Percentiles rank a stretch among this genome's conserved stretches.
Evolutionary conservation across 1,140 invertebrate species (phyloP).

Genomic region (Calliphora vicina): DNA sequence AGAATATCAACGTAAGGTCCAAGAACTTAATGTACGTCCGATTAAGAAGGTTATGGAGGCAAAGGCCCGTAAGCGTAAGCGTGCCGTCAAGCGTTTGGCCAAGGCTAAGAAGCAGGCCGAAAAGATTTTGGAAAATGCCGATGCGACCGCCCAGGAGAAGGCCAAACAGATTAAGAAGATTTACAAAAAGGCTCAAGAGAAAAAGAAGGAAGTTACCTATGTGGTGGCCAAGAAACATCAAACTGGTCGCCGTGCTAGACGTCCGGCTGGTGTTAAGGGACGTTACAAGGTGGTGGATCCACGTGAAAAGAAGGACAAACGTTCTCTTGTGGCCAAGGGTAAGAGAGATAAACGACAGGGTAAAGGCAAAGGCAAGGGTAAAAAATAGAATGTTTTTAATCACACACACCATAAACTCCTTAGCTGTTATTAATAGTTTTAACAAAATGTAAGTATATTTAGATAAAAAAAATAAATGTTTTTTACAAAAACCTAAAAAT

Average conservation of each 20-base stretch:
- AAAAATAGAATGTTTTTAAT: background rate
- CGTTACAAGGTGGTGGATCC: slow-evolving; percentile 94
- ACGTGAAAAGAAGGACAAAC: slow-evolving; percentile 94
- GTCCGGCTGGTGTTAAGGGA: slow-evolving; percentile 90
- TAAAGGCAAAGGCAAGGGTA: slow-evolving; percentile 37
- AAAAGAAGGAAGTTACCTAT: slow-evolving; percentile 92
- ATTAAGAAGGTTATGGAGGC: slow-evolving; percentile 99
- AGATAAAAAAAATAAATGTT: slow-evolving; percentile 12
- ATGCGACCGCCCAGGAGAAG: slow-evolving; percentile 91
- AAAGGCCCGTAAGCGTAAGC: slow-evolving; percentile 95
- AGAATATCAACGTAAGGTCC: slow-evolving; percentile 78
- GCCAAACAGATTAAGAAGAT: slow-evolving; percentile 88
- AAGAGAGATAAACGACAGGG: slow-evolving; percentile 45
- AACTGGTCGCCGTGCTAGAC: slow-evolving; percentile 75
- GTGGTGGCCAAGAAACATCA: slow-evolving; percentile 92
- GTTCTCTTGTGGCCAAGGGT: slow-evolving; percentile 72
- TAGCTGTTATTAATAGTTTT: background rate
- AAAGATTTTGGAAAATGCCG: slow-evolving; percentile 85
- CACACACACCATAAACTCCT: background rate
- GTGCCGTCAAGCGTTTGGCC: slow-evolving; percentile 84
- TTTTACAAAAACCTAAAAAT: background rate
- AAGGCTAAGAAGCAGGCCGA: slow-evolving; percentile 97
- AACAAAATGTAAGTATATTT: slow-evolving; percentile 5
- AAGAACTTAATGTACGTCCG: slow-evolving; percentile 91
- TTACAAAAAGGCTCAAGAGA: slow-evolving; percentile 90